These are phyloP conservation scores for Ophioninae sp. DNA, from an alignment of 2,888 invertebrate genomes.

Conservation along the genomic window DNA sequence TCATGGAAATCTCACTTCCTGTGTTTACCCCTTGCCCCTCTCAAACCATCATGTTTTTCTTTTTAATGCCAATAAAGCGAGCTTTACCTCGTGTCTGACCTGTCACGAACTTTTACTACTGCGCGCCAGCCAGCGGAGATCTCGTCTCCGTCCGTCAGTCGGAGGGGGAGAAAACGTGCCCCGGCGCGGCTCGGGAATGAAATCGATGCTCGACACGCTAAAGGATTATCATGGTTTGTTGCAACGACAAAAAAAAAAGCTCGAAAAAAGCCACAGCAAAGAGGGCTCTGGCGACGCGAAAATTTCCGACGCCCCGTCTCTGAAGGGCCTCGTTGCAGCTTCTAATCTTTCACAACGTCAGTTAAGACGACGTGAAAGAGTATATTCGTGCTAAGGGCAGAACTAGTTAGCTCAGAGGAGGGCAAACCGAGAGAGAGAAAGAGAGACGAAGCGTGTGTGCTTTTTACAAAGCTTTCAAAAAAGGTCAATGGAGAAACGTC, in stretches of 20 bases:
- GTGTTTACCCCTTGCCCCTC: not conserved
- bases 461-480: not conserved
- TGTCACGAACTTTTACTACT: slow-evolving; percentile 52
- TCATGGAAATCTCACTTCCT: slow-evolving; percentile 18
- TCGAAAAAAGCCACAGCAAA: slow-evolving; percentile 1
- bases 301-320: not conserved
- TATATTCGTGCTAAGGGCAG: not conserved
- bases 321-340: not conserved
- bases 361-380: not conserved
- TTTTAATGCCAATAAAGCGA: slow-evolving; percentile 27
- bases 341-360: not conserved
- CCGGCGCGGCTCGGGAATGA: slow-evolving; percentile 22
- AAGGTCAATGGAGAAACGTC: not conserved
- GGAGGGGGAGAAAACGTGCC: slow-evolving; percentile 53
- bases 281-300: not conserved
- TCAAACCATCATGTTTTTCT: not conserved
- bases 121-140: slow-evolving; percentile 11
- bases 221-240: slow-evolving; percentile 48
- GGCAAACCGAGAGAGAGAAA: not conserved
- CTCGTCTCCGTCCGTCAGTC: not conserved
- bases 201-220: slow-evolving; percentile 41
- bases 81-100: slow-evolving; percentile 49
- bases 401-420: not conserved
- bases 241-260: slow-evolving; percentile 21
- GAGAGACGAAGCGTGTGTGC: not conserved